A percentile compares a stretch with the other conserved stretches of the same genome.
Conservation (phyloP, 2,797 vertebrate species). For the Tadarida brasiliensis region DNA sequence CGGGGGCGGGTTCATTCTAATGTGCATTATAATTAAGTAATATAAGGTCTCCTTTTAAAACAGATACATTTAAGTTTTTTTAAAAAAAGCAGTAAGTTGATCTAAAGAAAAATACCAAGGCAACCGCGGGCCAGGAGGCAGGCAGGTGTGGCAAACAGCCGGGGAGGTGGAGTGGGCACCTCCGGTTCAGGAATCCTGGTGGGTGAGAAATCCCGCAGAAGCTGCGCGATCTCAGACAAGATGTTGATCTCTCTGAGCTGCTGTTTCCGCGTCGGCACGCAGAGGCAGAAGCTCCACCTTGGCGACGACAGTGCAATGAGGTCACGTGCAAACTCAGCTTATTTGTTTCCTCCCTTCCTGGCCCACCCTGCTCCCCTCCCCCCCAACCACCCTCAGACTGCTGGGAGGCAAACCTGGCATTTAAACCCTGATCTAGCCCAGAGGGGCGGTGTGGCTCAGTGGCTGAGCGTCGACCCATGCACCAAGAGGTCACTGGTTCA, state of each 20-base stretch:
- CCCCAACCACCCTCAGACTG: too few relatives aligned
- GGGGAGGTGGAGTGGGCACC: rapidly evolving
- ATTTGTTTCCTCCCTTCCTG: neutral
- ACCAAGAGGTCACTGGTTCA: too few relatives aligned
- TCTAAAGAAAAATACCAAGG: constrained; percentile 3
- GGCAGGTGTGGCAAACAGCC: neutral
- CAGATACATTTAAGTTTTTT: neutral
- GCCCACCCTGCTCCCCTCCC: neutral
- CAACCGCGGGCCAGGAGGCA: neutral
- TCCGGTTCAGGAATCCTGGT: rapidly evolving
- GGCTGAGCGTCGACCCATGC: too few relatives aligned
- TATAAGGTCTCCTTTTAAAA: constrained; percentile 62
- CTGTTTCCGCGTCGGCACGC: neutral
- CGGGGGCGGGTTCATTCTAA: constrained; percentile 52
- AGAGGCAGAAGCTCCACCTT: neutral
- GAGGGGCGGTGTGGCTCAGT: too few relatives aligned
- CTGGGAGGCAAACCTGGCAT: neutral
- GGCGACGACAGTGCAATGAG: neutral
- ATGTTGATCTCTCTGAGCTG: constrained; percentile 29
- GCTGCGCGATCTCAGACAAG: constrained; percentile 12
- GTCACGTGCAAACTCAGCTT: neutral
- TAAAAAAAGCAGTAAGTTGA: neutral
- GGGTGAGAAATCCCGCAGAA: neutral
- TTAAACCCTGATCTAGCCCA: neutral
- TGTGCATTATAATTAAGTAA: constrained; percentile 39